Conservation (phyloP, 2,797 vertebrate species). For the Malacoctenus gilli region DNA sequence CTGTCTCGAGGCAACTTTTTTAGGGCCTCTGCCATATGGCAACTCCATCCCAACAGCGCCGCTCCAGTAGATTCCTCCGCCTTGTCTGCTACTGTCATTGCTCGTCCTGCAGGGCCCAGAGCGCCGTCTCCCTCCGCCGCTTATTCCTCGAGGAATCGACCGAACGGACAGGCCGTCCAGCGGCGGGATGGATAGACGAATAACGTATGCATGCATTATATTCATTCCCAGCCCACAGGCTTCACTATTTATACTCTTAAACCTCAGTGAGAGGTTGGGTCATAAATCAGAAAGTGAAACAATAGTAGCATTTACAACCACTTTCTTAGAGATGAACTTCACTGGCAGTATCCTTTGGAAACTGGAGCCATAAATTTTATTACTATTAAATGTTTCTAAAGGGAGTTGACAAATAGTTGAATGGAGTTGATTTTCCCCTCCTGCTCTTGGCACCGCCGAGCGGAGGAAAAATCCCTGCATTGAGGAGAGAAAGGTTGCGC, state of each 20-base stretch:
- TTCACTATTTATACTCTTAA: constrained; percentile 56
- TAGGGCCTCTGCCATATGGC: constrained; percentile 76
- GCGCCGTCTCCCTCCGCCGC: constrained; percentile 65
- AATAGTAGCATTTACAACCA: constrained; percentile 88
- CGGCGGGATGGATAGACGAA: constrained; percentile 28
- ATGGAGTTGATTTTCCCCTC: constrained; percentile 87
- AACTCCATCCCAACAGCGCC: constrained; percentile 74
- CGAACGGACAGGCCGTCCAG: constrained; percentile 35
- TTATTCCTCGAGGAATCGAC: constrained; percentile 49
- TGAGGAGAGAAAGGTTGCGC: constrained; percentile 76
- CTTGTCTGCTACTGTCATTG: constrained; percentile 81
- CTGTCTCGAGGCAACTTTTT: constrained; percentile 74
- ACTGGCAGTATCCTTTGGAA: constrained; percentile 92
- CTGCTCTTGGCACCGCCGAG: constrained; percentile 84
- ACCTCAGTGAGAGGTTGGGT: constrained; percentile 61
- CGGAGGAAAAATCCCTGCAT: constrained; percentile 86
- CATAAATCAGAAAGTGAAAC: constrained; percentile 87
- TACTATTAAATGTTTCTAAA: constrained; percentile 97
- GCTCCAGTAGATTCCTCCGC: constrained; percentile 79
- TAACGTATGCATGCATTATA: constrained; percentile 36
- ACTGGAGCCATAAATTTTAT: constrained; percentile 92
- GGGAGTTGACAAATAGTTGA: constrained; percentile 99
- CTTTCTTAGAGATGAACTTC: constrained; percentile 85
- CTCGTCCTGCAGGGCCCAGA: constrained; percentile 63
- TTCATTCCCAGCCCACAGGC: constrained; percentile 34